Evolutionary conservation across 2,113 vertebrate genomes (phyloP).

Genomic region (Oriolus oriolus): DNA sequence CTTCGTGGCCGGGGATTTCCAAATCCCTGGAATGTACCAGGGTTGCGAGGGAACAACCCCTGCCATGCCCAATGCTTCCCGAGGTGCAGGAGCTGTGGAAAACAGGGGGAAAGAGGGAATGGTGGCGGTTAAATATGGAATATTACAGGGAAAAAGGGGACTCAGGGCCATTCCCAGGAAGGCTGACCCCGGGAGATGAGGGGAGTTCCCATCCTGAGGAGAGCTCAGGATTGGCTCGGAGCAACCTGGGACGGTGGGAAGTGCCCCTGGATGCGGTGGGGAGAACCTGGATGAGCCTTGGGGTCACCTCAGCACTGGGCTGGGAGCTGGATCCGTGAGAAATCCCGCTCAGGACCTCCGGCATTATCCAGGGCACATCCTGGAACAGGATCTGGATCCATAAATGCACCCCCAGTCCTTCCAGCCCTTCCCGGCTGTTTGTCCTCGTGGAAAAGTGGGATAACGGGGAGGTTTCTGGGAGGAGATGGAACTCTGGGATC

Average conservation of each 20-base stretch:
- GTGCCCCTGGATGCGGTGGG: not conserved
- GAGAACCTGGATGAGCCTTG: not conserved
- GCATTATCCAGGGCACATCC: not conserved
- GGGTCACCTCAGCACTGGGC: not conserved
- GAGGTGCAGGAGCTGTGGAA: not conserved
- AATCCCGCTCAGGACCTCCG: not conserved
- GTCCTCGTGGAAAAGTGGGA: not conserved
- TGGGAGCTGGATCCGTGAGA: not conserved
- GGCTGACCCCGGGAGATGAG: not conserved
- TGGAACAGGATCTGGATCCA: not conserved
- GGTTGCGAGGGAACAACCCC: slow-evolving; percentile 27
- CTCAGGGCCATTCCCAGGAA: not conserved
- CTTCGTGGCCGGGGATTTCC: slow-evolving; percentile 5
- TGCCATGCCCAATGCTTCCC: not conserved
- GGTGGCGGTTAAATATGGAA: not conserved
- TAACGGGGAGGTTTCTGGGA: not conserved
- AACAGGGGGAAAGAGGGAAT: not conserved
- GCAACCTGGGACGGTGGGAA: not conserved
- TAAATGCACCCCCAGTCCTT: not conserved
- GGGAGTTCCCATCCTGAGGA: not conserved
- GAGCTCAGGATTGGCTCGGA: not conserved
- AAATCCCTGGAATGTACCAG: not conserved
- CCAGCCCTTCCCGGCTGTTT: not conserved
- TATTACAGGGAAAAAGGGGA: not conserved
- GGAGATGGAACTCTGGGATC: not conserved